These are phyloP conservation scores for Gnatocerus cornutus DNA, from an alignment of 2,888 invertebrate genomes.

Conservation along the genomic window DNA sequence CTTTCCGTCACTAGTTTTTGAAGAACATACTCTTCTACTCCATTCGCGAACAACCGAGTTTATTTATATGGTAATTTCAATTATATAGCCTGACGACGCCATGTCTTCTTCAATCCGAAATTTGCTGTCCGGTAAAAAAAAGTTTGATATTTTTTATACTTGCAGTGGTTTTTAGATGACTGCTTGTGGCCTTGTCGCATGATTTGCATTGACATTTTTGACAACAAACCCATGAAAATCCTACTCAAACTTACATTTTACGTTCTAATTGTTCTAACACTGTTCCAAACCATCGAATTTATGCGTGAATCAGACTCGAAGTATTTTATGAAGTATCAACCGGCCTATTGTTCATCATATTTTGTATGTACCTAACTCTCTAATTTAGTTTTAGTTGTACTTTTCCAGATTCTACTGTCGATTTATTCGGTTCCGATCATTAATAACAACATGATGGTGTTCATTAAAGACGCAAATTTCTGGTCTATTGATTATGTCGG, in stretches of 20 bases:
- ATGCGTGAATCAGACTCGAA: neutral
- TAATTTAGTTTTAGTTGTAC: neutral
- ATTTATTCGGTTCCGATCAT: neutral
- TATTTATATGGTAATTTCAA: no score
- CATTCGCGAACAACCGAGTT: no score
- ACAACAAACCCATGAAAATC: neutral
- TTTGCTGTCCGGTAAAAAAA: neutral
- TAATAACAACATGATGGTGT: neutral
- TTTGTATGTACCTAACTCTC: no score
- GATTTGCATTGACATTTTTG: neutral
- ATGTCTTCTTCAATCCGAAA: no score
- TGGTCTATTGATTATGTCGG: no score
- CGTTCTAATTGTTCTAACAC: neutral
- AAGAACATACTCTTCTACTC: no score
- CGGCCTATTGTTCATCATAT: neutral
- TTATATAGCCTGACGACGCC: no score
- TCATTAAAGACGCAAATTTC: no score
- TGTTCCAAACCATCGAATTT: neutral
- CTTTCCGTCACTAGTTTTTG: no score
- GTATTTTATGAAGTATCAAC: neutral
- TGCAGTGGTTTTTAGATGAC: neutral
- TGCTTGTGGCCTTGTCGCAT: neutral
- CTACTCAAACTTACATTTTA: neutral
- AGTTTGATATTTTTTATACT: neutral
- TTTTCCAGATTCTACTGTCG: slow-evolving; percentile 5